Percentiles rank a stretch among this genome's conserved stretches.
These are phyloP conservation scores for Chelon auratus DNA, from an alignment of 2,797 vertebrate species.

Conservation along the genomic window DNA sequence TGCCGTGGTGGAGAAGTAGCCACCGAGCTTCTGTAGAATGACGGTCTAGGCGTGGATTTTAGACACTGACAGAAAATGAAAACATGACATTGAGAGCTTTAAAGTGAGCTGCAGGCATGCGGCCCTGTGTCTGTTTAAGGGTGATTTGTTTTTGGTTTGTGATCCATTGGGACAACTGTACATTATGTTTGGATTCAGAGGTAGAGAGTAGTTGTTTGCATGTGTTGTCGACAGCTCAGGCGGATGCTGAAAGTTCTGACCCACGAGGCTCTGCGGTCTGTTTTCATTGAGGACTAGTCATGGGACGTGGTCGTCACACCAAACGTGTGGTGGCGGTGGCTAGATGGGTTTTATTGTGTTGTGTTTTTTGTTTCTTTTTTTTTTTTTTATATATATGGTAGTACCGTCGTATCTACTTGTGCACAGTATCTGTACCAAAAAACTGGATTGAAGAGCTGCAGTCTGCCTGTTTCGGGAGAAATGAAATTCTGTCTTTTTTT, in stretches of 20 bases:
- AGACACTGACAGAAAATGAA: slow-evolving; percentile 77
- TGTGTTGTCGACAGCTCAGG: slow-evolving; percentile 64
- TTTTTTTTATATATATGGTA: slow-evolving; percentile 72
- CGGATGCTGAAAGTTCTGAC: slow-evolving; percentile 62
- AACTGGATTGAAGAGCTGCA: slow-evolving; percentile 88
- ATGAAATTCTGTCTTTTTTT: slow-evolving; percentile 69
- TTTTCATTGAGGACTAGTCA: slow-evolving; percentile 38
- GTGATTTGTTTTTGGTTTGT: slow-evolving; percentile 50
- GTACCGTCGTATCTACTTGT: slow-evolving; percentile 87
- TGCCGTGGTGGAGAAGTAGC: slow-evolving; percentile 58
- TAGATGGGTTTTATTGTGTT: slow-evolving; percentile 61
- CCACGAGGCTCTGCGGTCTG: slow-evolving; percentile 59
- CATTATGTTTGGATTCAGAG: slow-evolving; percentile 54
- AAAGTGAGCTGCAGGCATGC: slow-evolving; percentile 70
- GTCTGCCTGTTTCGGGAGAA: slow-evolving; percentile 83
- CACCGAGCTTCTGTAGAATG: slow-evolving; percentile 71
- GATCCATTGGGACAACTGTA: slow-evolving; percentile 59
- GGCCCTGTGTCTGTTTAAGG: slow-evolving; percentile 51
- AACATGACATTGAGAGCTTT: slow-evolving; percentile 80
- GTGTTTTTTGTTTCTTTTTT: slow-evolving; percentile 45
- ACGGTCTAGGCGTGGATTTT: slow-evolving; percentile 58
- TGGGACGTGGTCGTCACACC: slow-evolving; percentile 39
- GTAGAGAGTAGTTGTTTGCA: slow-evolving; percentile 49
- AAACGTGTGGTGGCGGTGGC: slow-evolving; percentile 54
- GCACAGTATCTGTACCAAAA: slow-evolving; percentile 92